Conservation (phyloP, 2,797 vertebrate genomes). For the Bradypodion ventrale region DNA sequence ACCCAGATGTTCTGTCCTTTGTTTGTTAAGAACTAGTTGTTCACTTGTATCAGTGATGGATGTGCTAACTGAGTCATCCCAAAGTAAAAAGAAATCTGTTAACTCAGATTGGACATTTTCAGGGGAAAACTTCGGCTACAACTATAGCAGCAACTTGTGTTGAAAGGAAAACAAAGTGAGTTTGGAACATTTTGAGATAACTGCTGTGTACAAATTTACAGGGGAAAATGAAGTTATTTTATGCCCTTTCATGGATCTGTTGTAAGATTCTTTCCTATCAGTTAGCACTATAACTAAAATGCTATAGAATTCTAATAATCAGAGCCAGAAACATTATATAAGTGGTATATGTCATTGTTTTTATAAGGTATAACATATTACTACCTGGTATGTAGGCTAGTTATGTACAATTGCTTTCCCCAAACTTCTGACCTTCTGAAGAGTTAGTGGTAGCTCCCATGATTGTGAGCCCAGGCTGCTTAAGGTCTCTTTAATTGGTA, state of each 20-base stretch:
- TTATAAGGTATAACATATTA: not conserved
- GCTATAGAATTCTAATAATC: not conserved
- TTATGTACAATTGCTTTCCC: not conserved
- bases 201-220: not conserved
- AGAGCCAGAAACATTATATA: not conserved
- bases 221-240: not conserved
- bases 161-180: not conserved
- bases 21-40: conserved; percentile 23
- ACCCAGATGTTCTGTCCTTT: conserved; percentile 23
- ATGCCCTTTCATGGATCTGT: not conserved
- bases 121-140: not conserved
- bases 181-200: not conserved
- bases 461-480: not conserved
- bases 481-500: not conserved
- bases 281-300: not conserved
- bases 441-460: not conserved
- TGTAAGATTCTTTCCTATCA: not conserved
- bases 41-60: conserved; percentile 20
- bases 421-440: not conserved
- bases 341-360: not conserved
- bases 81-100: not conserved
- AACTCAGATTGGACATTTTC: not conserved
- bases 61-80: conserved; percentile 8
- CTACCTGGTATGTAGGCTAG: not conserved
- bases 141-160: not conserved